phyloP scores from a whole-genome alignment of 2,113 vertebrate species.

The Gymnorhina tibicen region DNA sequence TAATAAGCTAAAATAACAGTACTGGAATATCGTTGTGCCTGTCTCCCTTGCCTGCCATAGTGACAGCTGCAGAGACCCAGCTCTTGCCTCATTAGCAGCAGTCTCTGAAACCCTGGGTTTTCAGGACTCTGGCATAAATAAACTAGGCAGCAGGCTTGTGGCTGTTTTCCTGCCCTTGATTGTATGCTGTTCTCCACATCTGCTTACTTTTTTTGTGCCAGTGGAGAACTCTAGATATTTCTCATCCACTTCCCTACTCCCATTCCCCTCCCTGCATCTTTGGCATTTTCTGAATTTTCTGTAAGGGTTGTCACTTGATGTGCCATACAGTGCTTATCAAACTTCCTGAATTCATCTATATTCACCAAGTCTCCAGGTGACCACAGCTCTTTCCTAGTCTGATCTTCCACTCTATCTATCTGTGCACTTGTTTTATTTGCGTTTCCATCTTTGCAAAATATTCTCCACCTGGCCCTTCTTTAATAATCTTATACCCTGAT shows the following conservation, averaged over 20 bases:
- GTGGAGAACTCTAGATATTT: not conserved
- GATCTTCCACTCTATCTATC: not conserved
- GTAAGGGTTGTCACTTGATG: not conserved
- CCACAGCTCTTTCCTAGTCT: not conserved
- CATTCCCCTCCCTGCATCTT: accelerated
- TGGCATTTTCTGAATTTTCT: not conserved
- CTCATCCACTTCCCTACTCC: not conserved
- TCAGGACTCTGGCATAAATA: conserved; percentile 34
- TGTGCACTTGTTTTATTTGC: not conserved
- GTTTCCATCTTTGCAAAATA: not conserved
- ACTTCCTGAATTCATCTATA: not conserved
- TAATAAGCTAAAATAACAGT: not conserved
- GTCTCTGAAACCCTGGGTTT: not conserved
- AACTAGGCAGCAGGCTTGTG: conserved; percentile 2
- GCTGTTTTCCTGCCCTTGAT: conserved; percentile 18
- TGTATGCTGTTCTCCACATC: conserved; percentile 8
- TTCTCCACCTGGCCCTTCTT: not conserved
- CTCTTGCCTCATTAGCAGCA: conserved; percentile 28
- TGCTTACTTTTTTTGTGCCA: conserved; percentile 22
- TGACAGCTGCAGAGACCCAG: conserved; percentile 2
- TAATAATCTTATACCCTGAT: not conserved
- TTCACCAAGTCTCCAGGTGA: not conserved
- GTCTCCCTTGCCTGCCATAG: not conserved
- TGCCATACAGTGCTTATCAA: not conserved
- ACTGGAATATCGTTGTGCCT: not conserved